These are phyloP conservation scores for Eremophila alpestris DNA, from an alignment of 2,797 vertebrate species.

Conservation along the genomic window DNA sequence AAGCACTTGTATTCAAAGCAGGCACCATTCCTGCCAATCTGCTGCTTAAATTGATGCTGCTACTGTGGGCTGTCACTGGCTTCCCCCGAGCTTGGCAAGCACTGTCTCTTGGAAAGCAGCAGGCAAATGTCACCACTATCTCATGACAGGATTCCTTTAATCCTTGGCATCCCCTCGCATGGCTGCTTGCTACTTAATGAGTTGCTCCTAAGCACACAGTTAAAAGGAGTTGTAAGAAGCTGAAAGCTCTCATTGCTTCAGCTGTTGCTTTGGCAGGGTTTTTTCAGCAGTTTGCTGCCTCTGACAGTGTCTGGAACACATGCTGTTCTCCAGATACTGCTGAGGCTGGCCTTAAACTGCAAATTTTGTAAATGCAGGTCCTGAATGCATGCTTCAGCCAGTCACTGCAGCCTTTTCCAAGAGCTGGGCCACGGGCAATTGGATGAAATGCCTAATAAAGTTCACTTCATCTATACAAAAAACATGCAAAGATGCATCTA, in stretches of 20 bases:
- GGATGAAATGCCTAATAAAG: background rate
- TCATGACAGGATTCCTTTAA: conserved; percentile 59
- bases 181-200: conserved; percentile 67
- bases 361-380: background rate
- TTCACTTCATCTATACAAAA: background rate
- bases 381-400: background rate
- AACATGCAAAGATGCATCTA: background rate
- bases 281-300: conserved; percentile 42
- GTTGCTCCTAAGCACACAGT: conserved; percentile 16
- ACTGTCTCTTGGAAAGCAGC: conserved; percentile 34
- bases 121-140: conserved; percentile 43
- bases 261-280: conserved; percentile 50
- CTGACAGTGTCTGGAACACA: conserved; percentile 25
- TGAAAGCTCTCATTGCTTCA: conserved; percentile 35
- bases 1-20: background rate
- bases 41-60: conserved; percentile 1
- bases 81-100: conserved; percentile 32
- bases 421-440: background rate
- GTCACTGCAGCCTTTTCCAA: background rate
- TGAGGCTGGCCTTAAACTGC: background rate
- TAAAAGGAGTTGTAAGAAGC: conserved; percentile 58
- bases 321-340: background rate
- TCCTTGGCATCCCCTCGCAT: conserved; percentile 32
- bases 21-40: background rate
- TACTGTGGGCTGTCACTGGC: background rate